phyloP scores from a whole-genome alignment of 1,140 invertebrate genomes.

The Pseudachorutes palmiensis region DNA sequence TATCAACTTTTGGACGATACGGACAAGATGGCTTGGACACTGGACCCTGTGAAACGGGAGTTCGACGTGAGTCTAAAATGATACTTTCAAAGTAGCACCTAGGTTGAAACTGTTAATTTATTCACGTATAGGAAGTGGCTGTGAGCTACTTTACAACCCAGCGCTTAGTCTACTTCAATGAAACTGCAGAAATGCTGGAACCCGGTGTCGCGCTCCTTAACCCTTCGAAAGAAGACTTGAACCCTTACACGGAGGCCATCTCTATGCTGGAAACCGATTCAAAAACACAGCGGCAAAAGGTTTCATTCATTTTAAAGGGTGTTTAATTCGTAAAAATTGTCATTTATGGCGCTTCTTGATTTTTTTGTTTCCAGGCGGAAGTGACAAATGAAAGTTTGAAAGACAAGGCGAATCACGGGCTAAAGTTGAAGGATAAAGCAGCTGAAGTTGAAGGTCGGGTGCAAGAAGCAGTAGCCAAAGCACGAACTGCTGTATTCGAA shows the following conservation, averaged over 20 bases:
- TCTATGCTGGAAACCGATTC: constrained; percentile 50
- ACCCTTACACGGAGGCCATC: constrained; percentile 53
- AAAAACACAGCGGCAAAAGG: constrained; percentile 47
- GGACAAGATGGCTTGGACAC: constrained; percentile 57
- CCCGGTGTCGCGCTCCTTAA: constrained; percentile 59
- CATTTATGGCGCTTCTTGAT: background rate
- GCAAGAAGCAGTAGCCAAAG: constrained; percentile 39
- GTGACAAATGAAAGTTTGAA: constrained; percentile 40
- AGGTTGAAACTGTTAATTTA: background rate
- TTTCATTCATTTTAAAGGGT: constrained; percentile 30
- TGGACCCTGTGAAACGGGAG: constrained; percentile 58
- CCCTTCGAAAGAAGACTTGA: constrained; percentile 55
- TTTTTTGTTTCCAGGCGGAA: constrained; percentile 38
- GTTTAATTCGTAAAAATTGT: background rate
- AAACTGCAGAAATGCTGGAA: constrained; percentile 53
- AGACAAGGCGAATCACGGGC: constrained; percentile 37
- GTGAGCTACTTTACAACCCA: constrained; percentile 69
- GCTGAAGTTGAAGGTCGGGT: constrained; percentile 42
- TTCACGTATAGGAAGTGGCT: constrained; percentile 52
- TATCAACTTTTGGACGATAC: constrained; percentile 78
- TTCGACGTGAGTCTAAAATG: constrained; percentile 51
- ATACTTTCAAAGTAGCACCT: background rate
- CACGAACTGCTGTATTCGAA: constrained; percentile 51
- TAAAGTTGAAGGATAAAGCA: constrained; percentile 39
- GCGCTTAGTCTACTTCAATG: constrained; percentile 62